Conservation (phyloP, 2,888 invertebrate species). For the Macrophya annulata region DNA sequence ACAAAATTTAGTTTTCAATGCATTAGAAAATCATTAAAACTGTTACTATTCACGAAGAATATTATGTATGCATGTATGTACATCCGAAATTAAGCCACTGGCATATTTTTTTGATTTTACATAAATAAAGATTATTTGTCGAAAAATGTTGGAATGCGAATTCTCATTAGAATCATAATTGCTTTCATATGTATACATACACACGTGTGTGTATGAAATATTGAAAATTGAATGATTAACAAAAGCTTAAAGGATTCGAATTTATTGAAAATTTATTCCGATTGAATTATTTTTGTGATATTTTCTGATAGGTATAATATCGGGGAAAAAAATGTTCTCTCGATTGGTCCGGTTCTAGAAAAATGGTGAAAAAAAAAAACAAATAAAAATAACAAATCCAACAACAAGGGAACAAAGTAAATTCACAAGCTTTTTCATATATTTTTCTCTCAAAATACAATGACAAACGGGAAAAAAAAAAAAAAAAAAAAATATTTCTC, state of each 20-base stretch:
- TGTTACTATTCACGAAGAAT: no score
- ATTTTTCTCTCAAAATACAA: neutral
- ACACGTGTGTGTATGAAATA: neutral
- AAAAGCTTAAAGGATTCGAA: constrained; percentile 18
- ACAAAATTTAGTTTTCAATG: no score
- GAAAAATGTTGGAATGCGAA: neutral
- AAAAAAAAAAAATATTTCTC: no score
- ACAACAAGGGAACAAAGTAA: neutral
- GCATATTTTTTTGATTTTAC: no score
- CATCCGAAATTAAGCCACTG: no score
- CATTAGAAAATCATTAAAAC: no score
- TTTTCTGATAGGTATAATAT: neutral
- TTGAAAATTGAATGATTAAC: constrained; percentile 20
- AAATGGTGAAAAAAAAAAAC: neutral
- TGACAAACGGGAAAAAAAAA: neutral
- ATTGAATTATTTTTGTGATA: constrained; percentile 1
- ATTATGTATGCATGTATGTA: no score
- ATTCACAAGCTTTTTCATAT: neutral
- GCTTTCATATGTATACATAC: neutral
- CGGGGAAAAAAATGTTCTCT: neutral
- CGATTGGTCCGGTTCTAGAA: no score
- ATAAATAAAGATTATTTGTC: neutral
- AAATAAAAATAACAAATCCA: neutral
- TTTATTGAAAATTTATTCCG: neutral
- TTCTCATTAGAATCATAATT: constrained; percentile 17